Evolutionary conservation across 1,140 invertebrate species (phyloP).

Genomic region (Bombyx mandarina): DNA sequence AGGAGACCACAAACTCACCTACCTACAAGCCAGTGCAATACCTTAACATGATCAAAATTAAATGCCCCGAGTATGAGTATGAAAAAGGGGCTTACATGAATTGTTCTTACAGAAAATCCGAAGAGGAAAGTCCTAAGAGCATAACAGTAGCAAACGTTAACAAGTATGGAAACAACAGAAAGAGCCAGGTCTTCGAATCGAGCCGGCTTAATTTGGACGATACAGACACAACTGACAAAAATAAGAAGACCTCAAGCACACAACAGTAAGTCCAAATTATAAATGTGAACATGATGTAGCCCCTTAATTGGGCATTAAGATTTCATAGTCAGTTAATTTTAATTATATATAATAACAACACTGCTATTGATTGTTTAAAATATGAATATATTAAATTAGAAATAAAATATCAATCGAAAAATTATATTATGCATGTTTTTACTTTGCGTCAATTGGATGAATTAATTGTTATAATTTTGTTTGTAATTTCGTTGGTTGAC

Average conservation of each 20-base stretch:
- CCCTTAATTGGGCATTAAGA: neutral
- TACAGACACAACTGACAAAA: slow-evolving; percentile 57
- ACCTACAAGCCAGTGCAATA: too few relatives aligned
- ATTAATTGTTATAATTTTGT: too few relatives aligned
- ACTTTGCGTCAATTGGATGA: too few relatives aligned
- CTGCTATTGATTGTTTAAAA: too few relatives aligned
- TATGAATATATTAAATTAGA: too few relatives aligned
- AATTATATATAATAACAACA: too few relatives aligned
- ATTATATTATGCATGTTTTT: too few relatives aligned
- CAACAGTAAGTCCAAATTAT: slow-evolving; percentile 50
- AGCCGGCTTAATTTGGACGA: slow-evolving; percentile 56
- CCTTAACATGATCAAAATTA: too few relatives aligned
- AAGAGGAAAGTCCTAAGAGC: slow-evolving; percentile 60
- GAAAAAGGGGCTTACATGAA: slow-evolving; percentile 1
- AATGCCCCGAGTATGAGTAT: too few relatives aligned
- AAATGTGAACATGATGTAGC: slow-evolving; percentile 8
- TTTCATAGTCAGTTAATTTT: neutral
- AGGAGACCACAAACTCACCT: too few relatives aligned
- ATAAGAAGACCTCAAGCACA: slow-evolving; percentile 49
- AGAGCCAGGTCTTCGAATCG: slow-evolving; percentile 65
- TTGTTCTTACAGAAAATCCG: slow-evolving; percentile 62
- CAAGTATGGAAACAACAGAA: slow-evolving; percentile 60
- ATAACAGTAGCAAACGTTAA: slow-evolving; percentile 55
- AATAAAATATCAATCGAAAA: too few relatives aligned
- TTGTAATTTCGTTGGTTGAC: too few relatives aligned